Conservation (phyloP, 2,888 invertebrate species). For the Panorpa germanica region DNA sequence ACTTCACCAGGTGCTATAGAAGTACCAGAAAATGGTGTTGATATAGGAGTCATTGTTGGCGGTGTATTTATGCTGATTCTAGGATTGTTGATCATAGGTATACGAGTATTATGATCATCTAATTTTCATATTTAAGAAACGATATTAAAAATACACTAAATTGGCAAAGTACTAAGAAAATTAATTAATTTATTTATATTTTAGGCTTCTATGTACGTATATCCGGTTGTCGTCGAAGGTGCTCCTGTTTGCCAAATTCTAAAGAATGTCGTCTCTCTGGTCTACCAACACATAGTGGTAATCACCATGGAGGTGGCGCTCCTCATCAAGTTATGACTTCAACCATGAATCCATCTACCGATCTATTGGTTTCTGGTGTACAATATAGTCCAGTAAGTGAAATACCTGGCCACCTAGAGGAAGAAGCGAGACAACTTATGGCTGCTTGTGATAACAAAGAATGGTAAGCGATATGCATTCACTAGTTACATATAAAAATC, state of each 20-base stretch:
- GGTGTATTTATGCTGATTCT: conserved; percentile 39
- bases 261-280: conserved; percentile 14
- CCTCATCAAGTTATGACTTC: conserved; percentile 37
- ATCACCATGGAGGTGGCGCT: conserved; percentile 25
- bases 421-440: conserved; percentile 56
- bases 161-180: background rate
- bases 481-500: background rate
- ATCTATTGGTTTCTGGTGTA: conserved; percentile 47
- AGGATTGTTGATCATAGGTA: conserved; percentile 39
- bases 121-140: background rate
- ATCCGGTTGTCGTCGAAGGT: conserved; percentile 21
- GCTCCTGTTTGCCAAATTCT: conserved; percentile 16
- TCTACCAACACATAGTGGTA: conserved; percentile 19
- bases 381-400: conserved; percentile 61
- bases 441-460: conserved; percentile 55
- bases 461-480: conserved; percentile 27
- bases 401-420: conserved; percentile 43
- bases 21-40: conserved; percentile 16
- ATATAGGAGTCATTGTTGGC: conserved; percentile 37
- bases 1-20: too few relatives aligned
- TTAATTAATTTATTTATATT: conserved; percentile 11
- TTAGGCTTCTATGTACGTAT: conserved; percentile 20
- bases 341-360: conserved; percentile 61
- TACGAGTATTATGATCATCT: conserved; percentile 12
- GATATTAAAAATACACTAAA: too few relatives aligned